Conservation (phyloP, 2,113 vertebrate genomes). For the Ascaphus truei region DNA sequence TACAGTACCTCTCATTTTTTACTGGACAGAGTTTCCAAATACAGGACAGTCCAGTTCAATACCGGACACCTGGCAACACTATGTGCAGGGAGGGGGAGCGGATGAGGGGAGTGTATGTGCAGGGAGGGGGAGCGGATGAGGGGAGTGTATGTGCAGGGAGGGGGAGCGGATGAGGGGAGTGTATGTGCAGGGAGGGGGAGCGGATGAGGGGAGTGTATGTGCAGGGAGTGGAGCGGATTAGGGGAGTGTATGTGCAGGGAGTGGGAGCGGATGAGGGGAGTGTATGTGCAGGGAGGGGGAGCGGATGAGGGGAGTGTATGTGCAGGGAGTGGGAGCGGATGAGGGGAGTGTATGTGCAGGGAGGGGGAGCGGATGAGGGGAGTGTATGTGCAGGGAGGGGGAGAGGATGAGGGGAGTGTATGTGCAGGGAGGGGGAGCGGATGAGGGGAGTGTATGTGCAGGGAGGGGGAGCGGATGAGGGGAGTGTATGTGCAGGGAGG, state of each 20-base stretch:
- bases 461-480: fast-evolving
- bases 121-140: constrained; percentile 44
- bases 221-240: neutral
- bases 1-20: no score
- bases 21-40: no score
- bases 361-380: neutral
- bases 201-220: neutral
- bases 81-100: neutral
- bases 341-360: neutral
- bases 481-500: neutral
- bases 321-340: neutral
- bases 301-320: neutral
- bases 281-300: neutral
- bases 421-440: neutral
- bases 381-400: neutral
- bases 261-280: no score
- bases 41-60: no score
- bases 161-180: constrained; percentile 9
- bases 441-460: neutral
- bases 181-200: no score
- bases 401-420: neutral
- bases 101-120: constrained; percentile 40
- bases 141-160: constrained; percentile 6
- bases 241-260: neutral
- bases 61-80: no score